A percentile compares a stretch with the other conserved stretches of the same genome.
Conservation (phyloP, 2,888 invertebrate species). For the Macrosoma leucophasiata region DNA sequence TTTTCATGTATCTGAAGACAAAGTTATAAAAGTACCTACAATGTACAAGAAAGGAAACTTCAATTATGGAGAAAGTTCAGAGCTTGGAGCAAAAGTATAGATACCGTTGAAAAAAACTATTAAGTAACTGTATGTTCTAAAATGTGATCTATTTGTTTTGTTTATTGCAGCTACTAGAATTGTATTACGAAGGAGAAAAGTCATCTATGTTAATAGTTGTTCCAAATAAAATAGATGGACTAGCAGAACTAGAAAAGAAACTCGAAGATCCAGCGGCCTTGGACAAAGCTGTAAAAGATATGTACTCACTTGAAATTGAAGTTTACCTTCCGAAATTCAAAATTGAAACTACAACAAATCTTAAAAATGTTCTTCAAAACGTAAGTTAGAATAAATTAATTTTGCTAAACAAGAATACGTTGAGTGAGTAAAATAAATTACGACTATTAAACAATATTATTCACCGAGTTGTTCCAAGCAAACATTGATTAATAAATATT, state of each 20-base stretch:
- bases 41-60: constrained; percentile 77
- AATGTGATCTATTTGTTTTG: constrained; percentile 2
- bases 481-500: neutral
- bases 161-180: constrained; percentile 76
- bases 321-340: constrained; percentile 86
- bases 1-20: constrained; percentile 77
- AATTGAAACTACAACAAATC: constrained; percentile 81
- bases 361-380: constrained; percentile 75
- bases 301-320: constrained; percentile 69
- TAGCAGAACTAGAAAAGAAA: constrained; percentile 76
- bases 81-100: constrained; percentile 51
- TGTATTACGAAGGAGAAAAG: constrained; percentile 82
- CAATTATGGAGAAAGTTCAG: constrained; percentile 43
- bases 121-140: constrained; percentile 1
- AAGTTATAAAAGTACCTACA: constrained; percentile 78
- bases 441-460: neutral
- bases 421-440: neutral
- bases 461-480: constrained; percentile 2
- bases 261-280: constrained; percentile 61
- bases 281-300: constrained; percentile 48
- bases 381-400: constrained; percentile 53
- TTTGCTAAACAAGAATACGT: neutral
- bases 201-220: constrained; percentile 83
- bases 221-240: constrained; percentile 81
- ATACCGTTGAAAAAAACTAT: constrained; percentile 1